phyloP scores from a whole-genome alignment of 2,888 invertebrate genomes.

The Aphodius sticticus region DNA sequence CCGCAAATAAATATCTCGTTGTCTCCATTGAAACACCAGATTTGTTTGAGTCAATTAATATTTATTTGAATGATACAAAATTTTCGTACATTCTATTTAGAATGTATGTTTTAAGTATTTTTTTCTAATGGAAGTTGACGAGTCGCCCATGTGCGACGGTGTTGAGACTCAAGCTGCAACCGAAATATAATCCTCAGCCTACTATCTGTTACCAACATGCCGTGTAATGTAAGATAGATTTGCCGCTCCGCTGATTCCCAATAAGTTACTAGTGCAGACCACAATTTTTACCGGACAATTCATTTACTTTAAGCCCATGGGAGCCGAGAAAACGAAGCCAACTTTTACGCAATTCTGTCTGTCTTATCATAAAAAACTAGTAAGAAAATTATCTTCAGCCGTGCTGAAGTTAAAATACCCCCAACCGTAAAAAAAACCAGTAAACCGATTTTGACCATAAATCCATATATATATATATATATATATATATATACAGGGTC shows the following conservation, averaged over 20 bases:
- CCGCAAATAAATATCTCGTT: too few relatives aligned
- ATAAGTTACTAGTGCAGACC: constrained; percentile 57
- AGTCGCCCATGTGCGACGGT: constrained; percentile 9
- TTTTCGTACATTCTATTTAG: too few relatives aligned
- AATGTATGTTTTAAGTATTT: too few relatives aligned
- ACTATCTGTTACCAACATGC: constrained; percentile 60
- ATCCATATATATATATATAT: too few relatives aligned
- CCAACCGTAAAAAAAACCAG: too few relatives aligned
- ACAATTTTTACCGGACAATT: constrained; percentile 55
- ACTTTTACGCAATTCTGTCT: neutral
- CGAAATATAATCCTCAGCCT: constrained; percentile 58
- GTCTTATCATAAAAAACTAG: constrained; percentile 13
- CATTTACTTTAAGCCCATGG: constrained; percentile 37
- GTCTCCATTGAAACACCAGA: too few relatives aligned
- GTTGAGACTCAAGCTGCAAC: constrained; percentile 52
- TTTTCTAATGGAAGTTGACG: neutral
- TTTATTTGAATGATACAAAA: too few relatives aligned
- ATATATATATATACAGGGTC: too few relatives aligned
- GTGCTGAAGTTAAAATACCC: too few relatives aligned
- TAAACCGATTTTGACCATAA: too few relatives aligned
- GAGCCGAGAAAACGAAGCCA: constrained; percentile 22
- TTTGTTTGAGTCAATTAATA: too few relatives aligned
- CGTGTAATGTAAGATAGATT: constrained; percentile 61
- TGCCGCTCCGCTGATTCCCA: constrained; percentile 58
- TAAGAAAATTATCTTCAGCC: too few relatives aligned